Percentiles rank a stretch among this genome's conserved stretches.
phyloP scores from a whole-genome alignment of 2,888 invertebrate species.

The Aleiodes leptofemur region DNA sequence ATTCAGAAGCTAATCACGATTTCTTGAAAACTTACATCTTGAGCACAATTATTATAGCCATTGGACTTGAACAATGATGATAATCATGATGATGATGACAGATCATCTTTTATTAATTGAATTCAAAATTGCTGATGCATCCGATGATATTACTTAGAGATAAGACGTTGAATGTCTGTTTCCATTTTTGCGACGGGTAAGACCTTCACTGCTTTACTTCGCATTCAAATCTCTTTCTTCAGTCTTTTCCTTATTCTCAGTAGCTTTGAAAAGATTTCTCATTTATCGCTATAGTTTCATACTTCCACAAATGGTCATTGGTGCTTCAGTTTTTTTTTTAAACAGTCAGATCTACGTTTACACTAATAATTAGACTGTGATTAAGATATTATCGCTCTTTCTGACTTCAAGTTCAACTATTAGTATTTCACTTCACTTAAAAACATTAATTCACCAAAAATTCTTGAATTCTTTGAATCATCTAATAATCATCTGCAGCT shows the following conservation, averaged over 20 bases:
- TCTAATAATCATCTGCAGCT: no score
- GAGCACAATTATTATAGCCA: neutral
- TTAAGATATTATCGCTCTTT: no score
- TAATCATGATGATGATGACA: slow-evolving; percentile 4
- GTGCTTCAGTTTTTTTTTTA: neutral
- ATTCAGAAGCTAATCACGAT: neutral
- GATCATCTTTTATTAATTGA: neutral
- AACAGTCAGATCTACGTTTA: no score
- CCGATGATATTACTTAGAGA: neutral
- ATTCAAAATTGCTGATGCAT: neutral
- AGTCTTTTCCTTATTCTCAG: slow-evolving; percentile 8
- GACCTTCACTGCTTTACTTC: slow-evolving; percentile 73
- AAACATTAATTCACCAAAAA: no score
- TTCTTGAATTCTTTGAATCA: no score
- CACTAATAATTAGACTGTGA: no score
- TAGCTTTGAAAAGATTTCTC: slow-evolving; percentile 23
- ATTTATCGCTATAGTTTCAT: neutral
- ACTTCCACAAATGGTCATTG: neutral
- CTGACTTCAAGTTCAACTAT: no score
- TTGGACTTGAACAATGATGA: neutral
- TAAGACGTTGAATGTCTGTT: neutral
- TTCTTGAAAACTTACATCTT: slow-evolving; percentile 14
- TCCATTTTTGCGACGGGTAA: slow-evolving; percentile 60
- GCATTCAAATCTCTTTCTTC: slow-evolving; percentile 73
- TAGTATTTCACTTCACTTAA: no score